Evolutionary conservation across 2,113 vertebrate species (phyloP).

Genomic region (Tragelaphus imberbis): DNA sequence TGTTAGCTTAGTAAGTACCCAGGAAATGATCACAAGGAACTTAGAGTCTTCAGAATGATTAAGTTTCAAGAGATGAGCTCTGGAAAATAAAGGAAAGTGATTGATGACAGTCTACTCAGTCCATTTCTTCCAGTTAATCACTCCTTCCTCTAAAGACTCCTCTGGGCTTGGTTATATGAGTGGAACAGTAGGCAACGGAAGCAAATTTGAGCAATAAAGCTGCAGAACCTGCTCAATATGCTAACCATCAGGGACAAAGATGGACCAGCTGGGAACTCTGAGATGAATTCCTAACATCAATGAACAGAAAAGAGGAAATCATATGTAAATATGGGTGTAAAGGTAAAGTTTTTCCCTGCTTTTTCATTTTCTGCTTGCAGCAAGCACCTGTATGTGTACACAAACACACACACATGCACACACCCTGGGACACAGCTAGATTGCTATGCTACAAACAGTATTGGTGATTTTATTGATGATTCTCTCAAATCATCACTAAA

Average conservation of each 20-base stretch:
- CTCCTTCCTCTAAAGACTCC: conserved; percentile 52
- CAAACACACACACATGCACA: background rate
- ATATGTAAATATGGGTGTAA: background rate
- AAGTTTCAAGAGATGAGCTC: conserved; percentile 53
- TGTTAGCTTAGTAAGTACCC: conserved; percentile 46
- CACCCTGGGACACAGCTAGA: conserved; percentile 59
- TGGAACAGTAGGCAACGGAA: conserved; percentile 28
- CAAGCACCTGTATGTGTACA: background rate
- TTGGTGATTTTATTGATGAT: conserved; percentile 79
- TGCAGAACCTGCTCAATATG: conserved; percentile 17
- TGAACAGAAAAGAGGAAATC: conserved; percentile 17
- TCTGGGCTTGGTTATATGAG: conserved; percentile 25
- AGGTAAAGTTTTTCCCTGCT: background rate
- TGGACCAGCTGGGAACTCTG: conserved; percentile 48
- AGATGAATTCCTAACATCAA: background rate
- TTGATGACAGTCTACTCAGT: conserved; percentile 42
- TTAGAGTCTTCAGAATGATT: conserved; percentile 52
- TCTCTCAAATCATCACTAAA: conserved; percentile 76
- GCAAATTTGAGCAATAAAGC: conserved; percentile 35
- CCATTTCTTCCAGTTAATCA: conserved; percentile 62
- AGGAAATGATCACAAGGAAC: conserved; percentile 25
- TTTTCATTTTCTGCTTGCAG: conserved; percentile 6
- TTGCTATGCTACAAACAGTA: conserved; percentile 61
- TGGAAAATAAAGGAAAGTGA: conserved; percentile 57
- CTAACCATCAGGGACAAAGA: conserved; percentile 28